Base-by-base conservation (phyloP, 2,888 invertebrate genomes). In the Chrysotoxum bicinctum region DNA sequence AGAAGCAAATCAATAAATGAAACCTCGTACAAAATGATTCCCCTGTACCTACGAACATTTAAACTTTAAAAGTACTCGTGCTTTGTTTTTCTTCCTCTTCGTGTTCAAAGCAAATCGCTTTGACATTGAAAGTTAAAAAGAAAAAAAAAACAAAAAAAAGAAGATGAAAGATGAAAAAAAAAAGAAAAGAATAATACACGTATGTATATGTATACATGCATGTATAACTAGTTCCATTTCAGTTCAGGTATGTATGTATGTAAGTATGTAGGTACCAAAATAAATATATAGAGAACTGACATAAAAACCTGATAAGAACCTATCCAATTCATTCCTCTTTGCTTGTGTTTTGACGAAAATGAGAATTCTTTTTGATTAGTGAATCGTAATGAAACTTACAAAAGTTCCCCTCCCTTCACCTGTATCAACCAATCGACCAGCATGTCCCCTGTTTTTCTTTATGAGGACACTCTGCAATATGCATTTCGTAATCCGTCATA, bases 251-350 rank as follows among this genome's bases (percentile, higher is more conserved):
- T 1, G 45, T 9, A 21, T 1, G 19, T n/a, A 43, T 8, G 16
- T 8, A 43, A 1, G 7, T 16, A 19, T 9, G 16, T 48, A 16
- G 19, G 16, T 16, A 45, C 35, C 23, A 8, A 52, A 32, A 48
- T 43, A 48, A 16, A 8, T 40, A n/a, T 14, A 35, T n/a, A 43
- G 5, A 26, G n/a, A 48, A 48, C 14, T 19, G 40, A 74, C 64
- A 54, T n/a, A 5, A 72, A 82, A 68, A 77, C 72, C 72, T 64
- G 66, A 76, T 81, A 76, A 76, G 72, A 66, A 81, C 76, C 72
- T 77, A 72, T 43, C 45, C 76, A 82, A 77, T 77, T 68, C 21
- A 50, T 50, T 66, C 32, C 35, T 35, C 43, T n/a, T 66, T 50
- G 50, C 23, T 14, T 66, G 30, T 64, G 45, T 16, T 66, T 66